Evolutionary conservation across 2,888 invertebrate species (phyloP), one percentile per base, ranked within the genome.

Genomic region (Mesopsocus fuscifrons): DNA sequence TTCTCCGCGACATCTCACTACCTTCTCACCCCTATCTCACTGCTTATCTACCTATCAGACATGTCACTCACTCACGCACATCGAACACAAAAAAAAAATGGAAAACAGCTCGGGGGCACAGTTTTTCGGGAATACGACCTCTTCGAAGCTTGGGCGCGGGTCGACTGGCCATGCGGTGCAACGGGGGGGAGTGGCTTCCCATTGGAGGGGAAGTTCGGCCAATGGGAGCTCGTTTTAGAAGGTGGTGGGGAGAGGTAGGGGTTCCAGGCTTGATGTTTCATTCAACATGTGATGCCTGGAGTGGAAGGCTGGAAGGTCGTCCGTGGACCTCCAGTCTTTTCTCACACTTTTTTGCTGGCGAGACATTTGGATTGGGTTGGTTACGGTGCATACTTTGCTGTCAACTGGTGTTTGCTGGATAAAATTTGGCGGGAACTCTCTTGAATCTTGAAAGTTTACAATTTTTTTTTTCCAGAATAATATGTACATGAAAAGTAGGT

Each of bases 1-100:
- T 68, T 55, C 68, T 58, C 47, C 68, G 62, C 51, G 68, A 67
- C 67, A 67, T 67, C 43, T 47, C 21, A 13, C 3, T 9, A 33
- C 33, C n/a, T n/a, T n/a, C n/a, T n/a, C n/a, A n/a, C n/a, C n/a
- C n/a, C n/a, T n/a, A n/a, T n/a, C n/a, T n/a, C n/a, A n/a, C n/a
- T n/a, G n/a, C n/a, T n/a, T n/a, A n/a, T n/a, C n/a, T n/a, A n/a
- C n/a, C n/a, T n/a, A n/a, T n/a, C n/a, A n/a, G n/a, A n/a, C n/a
- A n/a, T n/a, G n/a, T n/a, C n/a, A n/a, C n/a, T n/a, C n/a, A n/a
- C n/a, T n/a, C n/a, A n/a, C n/a, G n/a, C n/a, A n/a, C n/a, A n/a
- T n/a, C n/a, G n/a, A n/a, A n/a, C n/a, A n/a, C n/a, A n/a, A n/a
- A n/a, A n/a, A n/a, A n/a, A n/a, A n/a, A n/a, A n/a, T n/a, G n/a